Evolutionary conservation across 2,113 vertebrate genomes (phyloP).

Genomic region (Tragelaphus imberbis): DNA sequence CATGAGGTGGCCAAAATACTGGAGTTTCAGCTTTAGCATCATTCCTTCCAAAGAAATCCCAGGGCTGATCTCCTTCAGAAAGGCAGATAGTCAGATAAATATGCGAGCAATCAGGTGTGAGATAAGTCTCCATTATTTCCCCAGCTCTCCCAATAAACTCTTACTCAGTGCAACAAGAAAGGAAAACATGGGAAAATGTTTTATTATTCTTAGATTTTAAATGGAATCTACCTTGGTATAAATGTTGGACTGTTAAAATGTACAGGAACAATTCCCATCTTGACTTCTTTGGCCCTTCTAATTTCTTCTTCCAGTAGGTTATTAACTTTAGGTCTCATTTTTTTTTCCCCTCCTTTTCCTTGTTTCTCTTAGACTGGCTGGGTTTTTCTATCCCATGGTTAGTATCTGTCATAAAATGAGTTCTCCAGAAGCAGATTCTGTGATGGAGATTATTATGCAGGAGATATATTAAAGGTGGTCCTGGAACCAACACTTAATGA

Average conservation of each 20-base stretch:
- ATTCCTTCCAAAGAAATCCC: too few relatives aligned
- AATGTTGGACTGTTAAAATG: background rate
- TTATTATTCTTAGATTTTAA: background rate
- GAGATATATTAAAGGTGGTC: background rate
- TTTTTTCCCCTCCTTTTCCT: fast-evolving
- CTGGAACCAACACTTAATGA: background rate
- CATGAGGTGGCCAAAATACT: too few relatives aligned
- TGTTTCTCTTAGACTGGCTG: background rate
- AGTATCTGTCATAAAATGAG: background rate
- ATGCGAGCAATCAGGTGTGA: background rate
- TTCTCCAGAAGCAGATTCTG: background rate
- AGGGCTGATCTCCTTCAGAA: too few relatives aligned
- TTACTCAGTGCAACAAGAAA: background rate
- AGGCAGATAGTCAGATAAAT: background rate
- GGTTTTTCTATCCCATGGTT: background rate
- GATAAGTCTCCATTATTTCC: background rate
- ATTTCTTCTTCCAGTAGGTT: background rate
- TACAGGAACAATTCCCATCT: background rate
- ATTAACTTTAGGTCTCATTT: background rate
- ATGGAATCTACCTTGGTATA: background rate
- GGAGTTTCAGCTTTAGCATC: too few relatives aligned
- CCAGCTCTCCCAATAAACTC: background rate
- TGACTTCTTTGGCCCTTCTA: background rate
- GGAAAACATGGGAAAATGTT: background rate
- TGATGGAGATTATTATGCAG: background rate